Evolutionary conservation across 1,140 invertebrate genomes (phyloP), one percentile per base, ranked within the genome.

Genomic region (Stegodyphus dumicola): DNA sequence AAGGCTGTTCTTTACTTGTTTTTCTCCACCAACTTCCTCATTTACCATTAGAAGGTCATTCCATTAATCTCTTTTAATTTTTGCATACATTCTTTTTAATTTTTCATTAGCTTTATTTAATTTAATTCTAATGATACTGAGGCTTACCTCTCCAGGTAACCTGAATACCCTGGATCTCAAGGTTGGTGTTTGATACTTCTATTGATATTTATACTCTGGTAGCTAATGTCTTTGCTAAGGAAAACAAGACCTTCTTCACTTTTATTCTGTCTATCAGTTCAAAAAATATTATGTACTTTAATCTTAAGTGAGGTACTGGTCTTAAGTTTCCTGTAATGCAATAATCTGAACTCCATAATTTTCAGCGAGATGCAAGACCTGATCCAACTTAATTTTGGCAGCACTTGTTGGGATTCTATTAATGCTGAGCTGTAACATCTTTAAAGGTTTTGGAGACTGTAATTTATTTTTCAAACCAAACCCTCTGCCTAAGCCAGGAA

Each of bases 321-420:
- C 65, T 67, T 67, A 15, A 66, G 65, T 67, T 67, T 67, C 65
- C 65, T 67, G 17, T 67, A 67, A 15, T 67, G 65, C 65, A 67
- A 67, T 67, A 17, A 67, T 18, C 65, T 67, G 11, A 67, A 67
- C 65, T 67, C 6, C 65, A 15, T 67, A n/a, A 15, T 7, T 67
- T 67, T 17, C 13, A 67, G 65, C 65, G 2, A 18, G 7, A 17
- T 67, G 3, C 7, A 67, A 18, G 7, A n/a, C 15, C n/a, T 67
- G 65, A 17, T 67, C 17, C 65, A 67, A 5, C n/a, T 67, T 67
- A 67, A 60, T 60, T 60, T 5, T 15, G 9, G 1, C 56, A 2
- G 1, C 56, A 60, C 15, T 15, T 60, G 9, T 60, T 60, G 56
- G 15, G 15, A 60, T 60, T 60, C 56, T 5, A 60, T 60, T 60